Evolutionary conservation across 2,888 invertebrate genomes (phyloP), one percentile per base, ranked within the genome.

Genomic region (Uloborus plumipes): DNA sequence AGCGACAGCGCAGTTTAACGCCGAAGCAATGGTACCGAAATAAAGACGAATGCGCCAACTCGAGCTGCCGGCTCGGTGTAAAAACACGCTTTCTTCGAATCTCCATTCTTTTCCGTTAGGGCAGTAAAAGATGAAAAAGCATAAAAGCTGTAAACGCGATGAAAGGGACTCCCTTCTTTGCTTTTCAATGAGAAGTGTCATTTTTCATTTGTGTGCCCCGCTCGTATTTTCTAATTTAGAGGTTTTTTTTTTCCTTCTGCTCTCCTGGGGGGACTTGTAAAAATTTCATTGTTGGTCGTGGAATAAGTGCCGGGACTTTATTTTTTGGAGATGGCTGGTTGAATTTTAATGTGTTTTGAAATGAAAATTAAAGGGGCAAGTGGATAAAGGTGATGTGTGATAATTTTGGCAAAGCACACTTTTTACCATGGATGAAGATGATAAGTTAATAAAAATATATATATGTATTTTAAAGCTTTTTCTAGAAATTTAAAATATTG

Each of bases 191-290:
- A 72, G 69, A 64, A 26, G 31, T 62, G 61, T 62, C 79, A 80
- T 80, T 80, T 80, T 80, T 80, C 79, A 73, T 69, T 71, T 67
- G 65, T 55, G 58, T 61, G 39, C 51, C 70, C 55, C 58, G 55
- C 58, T 62, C 73, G 62, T 49, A 55, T 73, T 79, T 79, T 80
- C 79, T 77, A 80, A 80, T 80, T 80, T 67, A 53, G 73, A 80
- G 73, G 69, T 50, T 73, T 73, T 73, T 50, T 73, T 73, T 73
- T 73, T 66, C n/a, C 18, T n/a, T 13, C n/a, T 65, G 6, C 49
- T 50, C 26, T n/a, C 49, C 20, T n/a, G 9, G 18, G 64, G 64
- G 49, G 18, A 7, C 4, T 16, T 64, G 14, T 64, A 64, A 39
- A 64, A 64, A 64, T 64, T 64, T 62, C 2, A 39, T 39, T 39